Base-by-base conservation (phyloP, 2,888 invertebrate genomes). In the Xanthorhoe spadicearia region DNA sequence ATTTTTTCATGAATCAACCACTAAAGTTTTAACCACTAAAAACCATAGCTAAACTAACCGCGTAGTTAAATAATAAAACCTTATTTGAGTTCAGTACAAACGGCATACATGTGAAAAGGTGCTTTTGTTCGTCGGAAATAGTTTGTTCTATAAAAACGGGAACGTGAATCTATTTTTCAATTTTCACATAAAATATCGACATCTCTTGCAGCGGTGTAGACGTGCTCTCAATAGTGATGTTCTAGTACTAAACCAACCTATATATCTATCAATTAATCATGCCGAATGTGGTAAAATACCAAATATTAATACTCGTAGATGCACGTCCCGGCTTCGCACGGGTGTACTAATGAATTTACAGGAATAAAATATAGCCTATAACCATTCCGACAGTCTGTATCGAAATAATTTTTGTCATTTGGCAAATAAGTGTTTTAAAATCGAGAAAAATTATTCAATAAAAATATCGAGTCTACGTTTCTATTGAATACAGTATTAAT, bases 101-200 rank as follows among this genome's bases (percentile, higher is more conserved):
- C 17, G 8, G 48, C 8, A 48, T 15, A 17, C 17, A 48, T 48
- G 48, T 48, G 48, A 48, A 48, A 48, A 48, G 48, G 48, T 17
- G 17, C 48, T 48, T 17, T 48, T 48, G 38, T 55, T 57, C 51
- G 55, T 32, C 58, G 4, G 17, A 59, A 56, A 54, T 64, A 49
- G 53, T 64, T 59, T 54, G 58, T 50, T 38, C 52, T 59, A 38
- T 49, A 54, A 59, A 64, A 64, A 59, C 64, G 53, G 1, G 58
- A 19, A 49, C 54, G 58, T 64, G 58, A 59, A 59, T 64, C 13
- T 59, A 54, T 64, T 64, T 64, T 64, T 59, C 64, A 64, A 64
- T 64, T 59, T 64, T 49, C 54, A 54, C 54, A 59, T 64, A 59
- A 59, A 64, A 46, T 63, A 63, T 63, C 43, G 50, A 56, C 55